phyloP scores from a whole-genome alignment of 1,140 invertebrate genomes.

The Conus ventricosus region DNA sequence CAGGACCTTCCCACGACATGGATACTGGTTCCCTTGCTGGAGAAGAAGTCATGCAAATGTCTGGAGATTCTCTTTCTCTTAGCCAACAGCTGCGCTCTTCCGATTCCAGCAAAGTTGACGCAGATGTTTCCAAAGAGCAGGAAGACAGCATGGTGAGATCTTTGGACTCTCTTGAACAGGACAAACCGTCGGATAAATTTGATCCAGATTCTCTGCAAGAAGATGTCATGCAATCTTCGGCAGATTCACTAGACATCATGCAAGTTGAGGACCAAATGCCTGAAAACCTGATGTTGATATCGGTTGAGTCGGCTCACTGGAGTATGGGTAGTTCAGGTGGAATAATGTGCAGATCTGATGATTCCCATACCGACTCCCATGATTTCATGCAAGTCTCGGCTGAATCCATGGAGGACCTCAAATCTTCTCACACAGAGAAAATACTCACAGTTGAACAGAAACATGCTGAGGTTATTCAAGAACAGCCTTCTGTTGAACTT shows the following conservation, averaged over 20 bases:
- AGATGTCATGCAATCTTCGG: conserved; percentile 76
- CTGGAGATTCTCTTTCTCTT: conserved; percentile 63
- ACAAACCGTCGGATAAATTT: conserved; percentile 40
- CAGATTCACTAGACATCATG: conserved; percentile 80
- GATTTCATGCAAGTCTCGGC: conserved; percentile 69
- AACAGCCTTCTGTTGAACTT: background rate
- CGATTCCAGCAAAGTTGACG: conserved; percentile 74
- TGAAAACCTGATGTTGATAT: conserved; percentile 64
- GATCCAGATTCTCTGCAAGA: conserved; percentile 26
- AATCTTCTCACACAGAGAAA: conserved; percentile 24
- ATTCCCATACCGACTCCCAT: conserved; percentile 54
- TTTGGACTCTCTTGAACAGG: conserved; percentile 80
- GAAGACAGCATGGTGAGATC: conserved; percentile 74
- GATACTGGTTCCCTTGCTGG: conserved; percentile 78
- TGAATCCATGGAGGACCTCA: conserved; percentile 63
- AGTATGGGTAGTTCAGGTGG: conserved; percentile 64
- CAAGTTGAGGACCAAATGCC: conserved; percentile 48
- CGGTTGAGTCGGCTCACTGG: conserved; percentile 62
- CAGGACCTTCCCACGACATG: conserved; percentile 64
- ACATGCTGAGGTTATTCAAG: conserved; percentile 34
- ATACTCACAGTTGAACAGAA: conserved; percentile 36
- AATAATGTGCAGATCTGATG: conserved; percentile 56
- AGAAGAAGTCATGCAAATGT: conserved; percentile 70
- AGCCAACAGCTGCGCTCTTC: conserved; percentile 48
- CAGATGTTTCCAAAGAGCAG: conserved; percentile 76